phyloP scores from a whole-genome alignment of 2,797 vertebrate species.

The Helicolenus hilgendorfi region DNA sequence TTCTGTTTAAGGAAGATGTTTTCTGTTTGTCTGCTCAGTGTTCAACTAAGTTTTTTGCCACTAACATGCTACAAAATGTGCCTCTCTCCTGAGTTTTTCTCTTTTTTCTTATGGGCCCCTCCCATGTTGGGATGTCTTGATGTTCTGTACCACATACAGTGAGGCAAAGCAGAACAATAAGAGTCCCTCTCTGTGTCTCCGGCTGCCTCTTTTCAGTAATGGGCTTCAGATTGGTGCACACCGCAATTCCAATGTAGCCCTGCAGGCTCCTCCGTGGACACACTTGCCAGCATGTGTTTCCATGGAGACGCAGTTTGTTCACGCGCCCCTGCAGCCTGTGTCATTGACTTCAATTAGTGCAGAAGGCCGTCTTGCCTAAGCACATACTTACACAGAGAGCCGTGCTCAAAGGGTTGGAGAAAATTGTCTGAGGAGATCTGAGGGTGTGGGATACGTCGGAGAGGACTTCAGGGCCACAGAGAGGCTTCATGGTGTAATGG shows the following conservation, averaged over 20 bases:
- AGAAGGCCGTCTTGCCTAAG: conserved; percentile 75
- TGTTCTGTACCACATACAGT: neutral
- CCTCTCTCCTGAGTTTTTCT: neutral
- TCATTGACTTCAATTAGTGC: conserved; percentile 89
- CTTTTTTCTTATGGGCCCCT: neutral
- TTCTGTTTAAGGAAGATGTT: neutral
- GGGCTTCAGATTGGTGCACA: conserved; percentile 43
- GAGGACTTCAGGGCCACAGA: neutral
- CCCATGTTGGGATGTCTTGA: neutral
- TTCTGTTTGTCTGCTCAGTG: neutral
- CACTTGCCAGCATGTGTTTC: conserved; percentile 83
- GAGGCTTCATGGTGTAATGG: conserved; percentile 5
- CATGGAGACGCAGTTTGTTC: conserved; percentile 88
- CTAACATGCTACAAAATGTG: neutral
- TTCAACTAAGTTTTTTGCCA: neutral
- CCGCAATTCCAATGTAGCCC: conserved; percentile 64
- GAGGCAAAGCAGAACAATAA: neutral
- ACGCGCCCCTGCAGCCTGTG: conserved; percentile 76
- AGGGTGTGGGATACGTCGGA: neutral
- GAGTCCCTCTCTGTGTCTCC: neutral
- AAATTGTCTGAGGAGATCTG: conserved; percentile 53
- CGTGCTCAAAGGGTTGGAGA: conserved; percentile 65
- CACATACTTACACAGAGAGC: conserved; percentile 74
- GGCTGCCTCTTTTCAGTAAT: neutral
- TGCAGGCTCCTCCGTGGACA: conserved; percentile 70